Base-by-base conservation (phyloP, 2,113 vertebrate species). In the Perognathus longimembris region DNA sequence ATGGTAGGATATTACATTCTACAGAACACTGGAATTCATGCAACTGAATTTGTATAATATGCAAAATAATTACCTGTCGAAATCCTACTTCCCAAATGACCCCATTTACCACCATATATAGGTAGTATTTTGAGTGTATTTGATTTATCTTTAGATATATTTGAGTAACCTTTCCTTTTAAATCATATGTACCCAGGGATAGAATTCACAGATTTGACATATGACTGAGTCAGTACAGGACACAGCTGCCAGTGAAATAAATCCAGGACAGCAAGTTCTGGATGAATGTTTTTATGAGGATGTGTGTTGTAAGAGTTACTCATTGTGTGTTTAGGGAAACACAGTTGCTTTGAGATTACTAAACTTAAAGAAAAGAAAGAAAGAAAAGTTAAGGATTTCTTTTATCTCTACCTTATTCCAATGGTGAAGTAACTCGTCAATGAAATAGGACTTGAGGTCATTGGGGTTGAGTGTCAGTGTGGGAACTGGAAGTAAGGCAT, bases 201-300 rank as follows among this genome's bases (percentile, higher is more conserved):
- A 57, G 30, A 2, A 90, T 89, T 95, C 84, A 91, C 71, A 90
- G 79, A 92, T 34, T 64, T 3, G 2, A 76, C 87, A 83, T 84
- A 90, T 89, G 94, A 80, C 61, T 87, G 84, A 67, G 67, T 92
- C 66, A 89, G 57, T 80, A 45, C 40, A 26, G 50, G 84, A 66
- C 87, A 92, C 84, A 96, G 83, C 67, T 96, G 92, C 89, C 83
- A 75, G 0, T 91, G 79, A 96, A 97, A 92, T 90, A 61, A 61
- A 54, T 54, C 75, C 30, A 80, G 92, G 75, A 87, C 85, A 96
- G 36, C 5, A 22, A 95, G 88, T 94, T 90, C 94, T 63, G 32
- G 70, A 34, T 89, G 15, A 61, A 26, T 90, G 54, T 84, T 64
- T 61, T 80, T 71, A 92, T 1, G 4, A 4, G 82, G 81, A 59